phyloP scores from a whole-genome alignment of 2,888 invertebrate species.

The Ormia ochracea region DNA sequence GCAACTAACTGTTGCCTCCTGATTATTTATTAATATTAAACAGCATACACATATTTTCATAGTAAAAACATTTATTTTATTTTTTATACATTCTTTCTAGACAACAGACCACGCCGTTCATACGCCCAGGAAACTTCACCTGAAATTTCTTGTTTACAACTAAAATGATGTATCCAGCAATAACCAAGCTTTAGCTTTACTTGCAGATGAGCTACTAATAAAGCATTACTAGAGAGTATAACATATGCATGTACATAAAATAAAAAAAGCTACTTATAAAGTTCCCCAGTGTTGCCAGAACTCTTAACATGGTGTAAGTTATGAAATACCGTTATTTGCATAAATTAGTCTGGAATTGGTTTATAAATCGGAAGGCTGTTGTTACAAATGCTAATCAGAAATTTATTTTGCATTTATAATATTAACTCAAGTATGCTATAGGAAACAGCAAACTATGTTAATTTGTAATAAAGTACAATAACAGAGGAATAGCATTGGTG shows the following conservation, averaged over 20 bases:
- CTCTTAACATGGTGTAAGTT: background rate
- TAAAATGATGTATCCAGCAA: conserved; percentile 19
- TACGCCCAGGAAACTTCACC: conserved; percentile 50
- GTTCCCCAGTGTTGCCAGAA: background rate
- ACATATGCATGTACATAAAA: background rate
- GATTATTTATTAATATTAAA: conserved; percentile 42
- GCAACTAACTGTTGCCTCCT: conserved; percentile 57
- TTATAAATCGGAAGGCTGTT: no score
- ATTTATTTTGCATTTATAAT: no score
- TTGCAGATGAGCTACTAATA: conserved; percentile 54
- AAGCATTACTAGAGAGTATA: conserved; percentile 22
- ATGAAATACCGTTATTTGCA: background rate
- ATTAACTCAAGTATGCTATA: no score
- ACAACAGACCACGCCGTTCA: background rate
- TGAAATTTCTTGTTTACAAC: conserved; percentile 4
- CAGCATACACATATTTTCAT: conserved; percentile 34
- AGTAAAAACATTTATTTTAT: conserved; percentile 26
- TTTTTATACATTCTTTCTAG: conserved; percentile 24
- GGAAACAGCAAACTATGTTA: no score
- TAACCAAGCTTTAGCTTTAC: conserved; percentile 41
- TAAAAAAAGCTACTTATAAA: background rate
- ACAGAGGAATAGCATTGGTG: no score
- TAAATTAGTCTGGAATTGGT: background rate
- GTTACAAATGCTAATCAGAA: no score
- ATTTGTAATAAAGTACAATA: no score